phyloP scores from a whole-genome alignment of 2,888 invertebrate genomes.

The Desoria tigrina region DNA sequence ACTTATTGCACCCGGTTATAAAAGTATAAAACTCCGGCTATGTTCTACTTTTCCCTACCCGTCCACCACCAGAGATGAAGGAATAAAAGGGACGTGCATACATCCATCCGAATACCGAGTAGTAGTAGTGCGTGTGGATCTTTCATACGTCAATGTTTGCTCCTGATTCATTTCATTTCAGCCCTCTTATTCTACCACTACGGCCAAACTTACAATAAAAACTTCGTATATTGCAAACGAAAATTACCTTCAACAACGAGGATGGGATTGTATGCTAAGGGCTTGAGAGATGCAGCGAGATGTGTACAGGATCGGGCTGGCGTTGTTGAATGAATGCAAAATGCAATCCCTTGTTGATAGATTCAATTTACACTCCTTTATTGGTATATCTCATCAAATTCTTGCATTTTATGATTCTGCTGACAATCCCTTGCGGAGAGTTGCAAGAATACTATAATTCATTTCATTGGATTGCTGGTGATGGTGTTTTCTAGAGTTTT shows the following conservation, averaged over 20 bases:
- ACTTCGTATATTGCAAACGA: too few species aligned
- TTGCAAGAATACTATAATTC: background rate
- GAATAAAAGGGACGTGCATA: too few species aligned
- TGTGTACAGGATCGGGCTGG: background rate
- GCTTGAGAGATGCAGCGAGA: too few species aligned
- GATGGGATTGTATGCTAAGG: too few species aligned
- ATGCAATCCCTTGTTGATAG: slow-evolving; percentile 23
- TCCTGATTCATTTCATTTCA: slow-evolving; percentile 13
- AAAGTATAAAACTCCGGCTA: slow-evolving; percentile 8
- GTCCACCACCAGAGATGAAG: too few species aligned
- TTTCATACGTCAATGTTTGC: slow-evolving; percentile 12
- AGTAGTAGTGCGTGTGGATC: too few species aligned
- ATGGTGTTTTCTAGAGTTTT: background rate
- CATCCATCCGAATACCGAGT: too few species aligned
- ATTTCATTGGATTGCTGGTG: background rate
- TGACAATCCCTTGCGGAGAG: too few species aligned
- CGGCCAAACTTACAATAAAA: too few species aligned
- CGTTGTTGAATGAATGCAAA: slow-evolving; percentile 23
- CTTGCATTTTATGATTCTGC: slow-evolving; percentile 9
- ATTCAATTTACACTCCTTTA: slow-evolving; percentile 22
- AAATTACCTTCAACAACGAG: too few species aligned
- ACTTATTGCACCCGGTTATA: slow-evolving; percentile 16
- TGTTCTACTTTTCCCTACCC: background rate
- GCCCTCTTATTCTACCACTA: slow-evolving; percentile 1
- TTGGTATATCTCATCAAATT: slow-evolving; percentile 21